These are phyloP conservation scores for Tetramorium simillimum DNA, from an alignment of 1,140 invertebrate species.

Conservation along the genomic window DNA sequence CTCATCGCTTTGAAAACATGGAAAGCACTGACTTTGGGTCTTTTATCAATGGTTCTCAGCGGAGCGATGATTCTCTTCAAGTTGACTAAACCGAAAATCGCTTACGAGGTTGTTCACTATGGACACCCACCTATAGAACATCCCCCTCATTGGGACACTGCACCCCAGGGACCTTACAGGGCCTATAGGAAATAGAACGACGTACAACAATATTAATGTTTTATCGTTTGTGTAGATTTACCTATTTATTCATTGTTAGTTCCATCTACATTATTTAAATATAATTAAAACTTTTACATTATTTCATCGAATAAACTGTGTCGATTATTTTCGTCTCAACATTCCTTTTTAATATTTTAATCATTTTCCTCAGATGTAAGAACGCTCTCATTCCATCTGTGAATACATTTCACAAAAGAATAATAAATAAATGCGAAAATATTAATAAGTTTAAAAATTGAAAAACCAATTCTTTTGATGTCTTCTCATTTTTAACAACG, in stretches of 20 bases:
- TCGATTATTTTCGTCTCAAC: conserved; percentile 1
- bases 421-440: not conserved
- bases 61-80: conserved; percentile 94
- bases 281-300: conserved; percentile 72
- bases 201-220: not conserved
- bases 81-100: conserved; percentile 92
- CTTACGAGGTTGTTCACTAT: conserved; percentile 93
- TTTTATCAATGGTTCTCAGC: conserved; percentile 92
- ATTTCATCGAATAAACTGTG: conserved; percentile 47
- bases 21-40: conserved; percentile 93
- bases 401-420: not conserved
- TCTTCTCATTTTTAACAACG: not conserved
- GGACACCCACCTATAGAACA: conserved; percentile 92
- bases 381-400: not conserved
- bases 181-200: conserved; percentile 81
- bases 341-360: not conserved
- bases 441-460: not conserved
- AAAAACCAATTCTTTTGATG: not conserved
- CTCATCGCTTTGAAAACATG: conserved; percentile 94
- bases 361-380: not conserved
- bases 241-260: conserved; percentile 77
- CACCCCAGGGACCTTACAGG: conserved; percentile 88
- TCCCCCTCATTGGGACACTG: conserved; percentile 88
- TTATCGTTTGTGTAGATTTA: conserved; percentile 64
- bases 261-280: conserved; percentile 69